Conservation (phyloP, 2,888 invertebrate species). For the Chalcosyrphus nemorum region DNA sequence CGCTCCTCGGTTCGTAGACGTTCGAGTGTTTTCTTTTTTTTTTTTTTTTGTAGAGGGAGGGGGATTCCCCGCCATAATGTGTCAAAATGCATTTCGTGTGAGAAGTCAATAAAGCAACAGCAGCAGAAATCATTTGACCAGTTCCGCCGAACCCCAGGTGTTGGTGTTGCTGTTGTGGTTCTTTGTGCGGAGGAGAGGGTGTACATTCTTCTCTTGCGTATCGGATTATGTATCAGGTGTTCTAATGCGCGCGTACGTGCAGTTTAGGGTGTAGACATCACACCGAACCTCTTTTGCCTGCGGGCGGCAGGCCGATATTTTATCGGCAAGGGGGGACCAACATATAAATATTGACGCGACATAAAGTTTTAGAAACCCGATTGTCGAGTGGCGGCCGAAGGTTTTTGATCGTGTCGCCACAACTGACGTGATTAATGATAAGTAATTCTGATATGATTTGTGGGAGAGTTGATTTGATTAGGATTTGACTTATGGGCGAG, state of each 20-base stretch:
- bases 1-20: conserved; percentile 23
- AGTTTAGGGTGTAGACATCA: conserved; percentile 18
- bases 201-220: conserved; percentile 1
- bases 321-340: neutral
- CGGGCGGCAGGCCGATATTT: neutral
- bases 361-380: neutral
- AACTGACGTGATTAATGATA: conserved; percentile 20
- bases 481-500: neutral
- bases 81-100: conserved; percentile 51
- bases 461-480: neutral
- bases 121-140: conserved; percentile 18
- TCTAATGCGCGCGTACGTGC: conserved; percentile 46
- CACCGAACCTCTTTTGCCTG: neutral
- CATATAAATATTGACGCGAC: conserved; percentile 18
- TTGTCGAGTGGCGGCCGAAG: neutral
- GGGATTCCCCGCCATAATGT: conserved; percentile 12
- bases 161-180: neutral
- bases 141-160: conserved; percentile 11
- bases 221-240: conserved; percentile 33
- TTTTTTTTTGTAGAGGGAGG: neutral
- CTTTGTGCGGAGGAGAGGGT: neutral
- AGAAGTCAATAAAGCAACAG: conserved; percentile 35
- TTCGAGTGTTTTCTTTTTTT: conserved; percentile 13
- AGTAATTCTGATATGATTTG: conserved; percentile 8
- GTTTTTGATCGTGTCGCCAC: conserved; percentile 6